Evolutionary conservation across 2,888 invertebrate genomes (phyloP), one percentile per base, ranked within the genome.

Genomic region (Diaphora mendica): DNA sequence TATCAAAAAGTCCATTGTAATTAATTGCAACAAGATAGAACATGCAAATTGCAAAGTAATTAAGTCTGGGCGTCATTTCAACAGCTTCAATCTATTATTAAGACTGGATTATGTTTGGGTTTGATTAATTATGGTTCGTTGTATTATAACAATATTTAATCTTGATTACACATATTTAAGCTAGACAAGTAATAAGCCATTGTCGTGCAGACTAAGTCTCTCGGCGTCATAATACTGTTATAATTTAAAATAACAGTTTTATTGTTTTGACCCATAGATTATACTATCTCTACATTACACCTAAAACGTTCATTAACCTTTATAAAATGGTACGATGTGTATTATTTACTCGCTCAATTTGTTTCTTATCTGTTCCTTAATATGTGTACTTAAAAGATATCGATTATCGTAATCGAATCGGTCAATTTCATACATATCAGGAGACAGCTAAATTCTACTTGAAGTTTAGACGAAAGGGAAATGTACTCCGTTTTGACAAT

Each of bases 251-350:
- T 67, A 62, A 4, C 48, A 39, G 11, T 62, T 51, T 72, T 79
- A 68, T 74, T 76, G 72, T 74, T 74, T 70, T 68, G 51, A 73
- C 64, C 73, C 66, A 71, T 68, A 62, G 66, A 64, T 68, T 51
- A 69, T 33, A n/a, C 20, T 59, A 26, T 30, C n/a, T 51, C 76
- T 74, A 76, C 70, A 64, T 70, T 68, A 69, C 73, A 69, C 73
- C 75, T 72, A 77, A 68, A 23, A 17, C 72, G 59, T 70, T 68
- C 74, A 72, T 71, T 76, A 68, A 77, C 73, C 75, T 73, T 71
- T 69, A 67, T 64, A 75, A 77, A 64, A 77, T 74, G 80, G 75
- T 79, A 20, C 3, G 39, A n/a, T 26, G 39, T 7, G 17, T 69
- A 76, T 64, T 59, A 42, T 75, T 68, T 33, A 20, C 20, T 68